Conservation (phyloP, 2,888 invertebrate species). For the Seladonia tumulorum region DNA sequence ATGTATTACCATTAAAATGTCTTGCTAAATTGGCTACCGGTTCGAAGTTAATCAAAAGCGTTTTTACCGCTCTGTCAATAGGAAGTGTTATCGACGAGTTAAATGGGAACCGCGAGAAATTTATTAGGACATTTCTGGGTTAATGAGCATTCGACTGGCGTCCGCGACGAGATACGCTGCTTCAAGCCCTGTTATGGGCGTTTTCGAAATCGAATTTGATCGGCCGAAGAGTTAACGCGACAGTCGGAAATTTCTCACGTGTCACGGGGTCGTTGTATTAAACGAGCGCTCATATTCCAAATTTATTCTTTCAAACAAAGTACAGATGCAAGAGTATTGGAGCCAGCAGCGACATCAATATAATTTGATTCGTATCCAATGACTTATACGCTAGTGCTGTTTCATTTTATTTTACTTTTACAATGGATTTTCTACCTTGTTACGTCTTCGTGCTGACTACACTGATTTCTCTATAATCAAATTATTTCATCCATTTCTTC, state of each 20-base stretch:
- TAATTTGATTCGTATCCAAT: neutral
- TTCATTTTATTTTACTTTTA: too few species aligned
- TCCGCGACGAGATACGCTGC: neutral
- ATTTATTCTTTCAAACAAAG: neutral
- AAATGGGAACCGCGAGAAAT: slow-evolving; percentile 34
- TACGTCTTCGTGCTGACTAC: too few species aligned
- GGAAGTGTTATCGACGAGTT: slow-evolving; percentile 44
- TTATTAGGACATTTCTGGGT: slow-evolving; percentile 52
- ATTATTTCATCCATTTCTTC: too few species aligned
- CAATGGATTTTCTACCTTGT: too few species aligned
- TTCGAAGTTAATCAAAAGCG: slow-evolving; percentile 43
- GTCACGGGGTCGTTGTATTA: too few species aligned
- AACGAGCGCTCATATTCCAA: neutral
- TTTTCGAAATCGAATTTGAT: slow-evolving; percentile 12
- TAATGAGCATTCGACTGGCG: slow-evolving; percentile 37
- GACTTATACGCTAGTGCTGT: neutral
- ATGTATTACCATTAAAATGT: slow-evolving; percentile 42
- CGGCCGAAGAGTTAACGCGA: neutral
- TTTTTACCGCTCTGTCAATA: slow-evolving; percentile 38
- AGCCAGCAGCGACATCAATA: neutral
- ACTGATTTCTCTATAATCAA: too few species aligned
- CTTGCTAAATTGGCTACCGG: slow-evolving; percentile 25
- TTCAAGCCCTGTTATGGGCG: slow-evolving; percentile 16
- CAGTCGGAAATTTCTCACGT: neutral
- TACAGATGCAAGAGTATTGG: neutral